Base-by-base conservation (phyloP, 2,888 invertebrate species). In the Drosophila emarginata region DNA sequence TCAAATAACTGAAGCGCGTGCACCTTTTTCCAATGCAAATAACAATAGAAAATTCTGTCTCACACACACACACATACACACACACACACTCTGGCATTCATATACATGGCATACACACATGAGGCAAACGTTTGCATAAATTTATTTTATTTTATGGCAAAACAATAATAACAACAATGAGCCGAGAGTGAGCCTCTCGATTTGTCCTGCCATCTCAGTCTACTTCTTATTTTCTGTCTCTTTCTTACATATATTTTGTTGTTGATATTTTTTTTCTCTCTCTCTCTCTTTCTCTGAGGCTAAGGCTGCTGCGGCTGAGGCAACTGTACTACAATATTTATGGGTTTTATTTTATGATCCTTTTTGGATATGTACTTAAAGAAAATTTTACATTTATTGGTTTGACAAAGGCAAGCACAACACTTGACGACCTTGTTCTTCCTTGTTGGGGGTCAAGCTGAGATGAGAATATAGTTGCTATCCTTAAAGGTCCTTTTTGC, bases 301-400 rank as follows among this genome's bases (percentile, higher is more conserved):
- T 28, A 6, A 28, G 28, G 28, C 28, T 23, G n/a, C n/a, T 28
- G 28, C 2, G 32, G 32, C 32, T 45, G 45, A 45, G 45, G 50
- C 37, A 54, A 45, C 37, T 68, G 67, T 54, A 82, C 78, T 74
- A 79, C 80, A 78, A 75, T 80, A 89, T 88, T 89, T 89, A 89
- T 89, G 80, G 87, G 86, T 82, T 45, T 87, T 80, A 81, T 89
- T 90, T 89, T 89, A 90, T 87, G 89, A 88, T 89, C 83, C 87
- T 79, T 88, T 88, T 87, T 88, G 45, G 89, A 88, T 87, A 85
- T 82, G 83, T 79, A 84, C 81, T 86, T 72, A 87, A 85, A 76
- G 85, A 82, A 85, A 85, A 84, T 84, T 84, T 87, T 87, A 84
- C 87, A 87, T 84, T 84, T 84, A 84, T 84, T 84, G 83, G 85